phyloP scores from a whole-genome alignment of 1,140 invertebrate genomes.

The Hetaerina americana region DNA sequence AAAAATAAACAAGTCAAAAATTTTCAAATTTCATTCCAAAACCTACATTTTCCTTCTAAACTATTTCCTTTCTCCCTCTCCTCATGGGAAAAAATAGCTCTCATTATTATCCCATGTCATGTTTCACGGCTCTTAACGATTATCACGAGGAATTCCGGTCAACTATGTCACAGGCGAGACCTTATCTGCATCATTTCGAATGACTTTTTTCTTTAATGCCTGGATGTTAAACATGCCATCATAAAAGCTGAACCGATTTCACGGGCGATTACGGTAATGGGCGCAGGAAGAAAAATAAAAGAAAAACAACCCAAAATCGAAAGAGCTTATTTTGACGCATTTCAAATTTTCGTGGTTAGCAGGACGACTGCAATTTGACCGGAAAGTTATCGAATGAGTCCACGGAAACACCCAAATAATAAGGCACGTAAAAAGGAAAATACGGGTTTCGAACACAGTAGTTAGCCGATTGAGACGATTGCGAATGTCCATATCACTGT shows the following conservation, averaged over 20 bases:
- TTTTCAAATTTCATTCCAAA: no score
- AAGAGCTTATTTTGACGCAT: background rate
- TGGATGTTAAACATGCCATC: background rate
- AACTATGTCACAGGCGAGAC: background rate
- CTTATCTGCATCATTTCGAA: background rate
- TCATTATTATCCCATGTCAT: background rate
- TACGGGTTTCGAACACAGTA: no score
- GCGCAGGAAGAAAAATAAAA: background rate
- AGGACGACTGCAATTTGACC: background rate
- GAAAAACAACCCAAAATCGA: background rate
- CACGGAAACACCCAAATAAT: background rate
- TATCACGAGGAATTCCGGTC: background rate
- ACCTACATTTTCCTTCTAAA: no score
- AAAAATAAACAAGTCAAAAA: no score
- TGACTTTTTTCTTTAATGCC: background rate
- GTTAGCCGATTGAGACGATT: no score
- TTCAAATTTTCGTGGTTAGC: background rate
- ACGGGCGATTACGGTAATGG: background rate
- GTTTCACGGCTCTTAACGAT: background rate
- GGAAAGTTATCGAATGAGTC: background rate
- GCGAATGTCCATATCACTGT: no score
- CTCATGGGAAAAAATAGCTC: background rate
- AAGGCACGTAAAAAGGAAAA: background rate
- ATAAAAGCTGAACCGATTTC: background rate
- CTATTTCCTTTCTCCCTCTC: no score